These are phyloP conservation scores for Poeciliopsis presidionis DNA, from an alignment of 2,797 vertebrate genomes.

Conservation along the genomic window DNA sequence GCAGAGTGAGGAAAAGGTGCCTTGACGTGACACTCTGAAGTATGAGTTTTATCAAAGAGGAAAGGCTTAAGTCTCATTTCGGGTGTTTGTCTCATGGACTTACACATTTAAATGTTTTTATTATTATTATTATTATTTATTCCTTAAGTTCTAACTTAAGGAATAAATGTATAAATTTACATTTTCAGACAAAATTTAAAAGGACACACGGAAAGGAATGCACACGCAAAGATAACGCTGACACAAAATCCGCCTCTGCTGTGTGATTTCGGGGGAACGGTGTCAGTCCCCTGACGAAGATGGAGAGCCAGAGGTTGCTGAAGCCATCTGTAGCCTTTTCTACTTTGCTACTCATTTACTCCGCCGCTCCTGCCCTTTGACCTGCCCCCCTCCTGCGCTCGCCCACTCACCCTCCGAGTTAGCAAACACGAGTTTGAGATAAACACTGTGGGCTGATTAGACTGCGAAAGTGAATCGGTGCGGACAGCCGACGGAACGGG, in stretches of 20 bases:
- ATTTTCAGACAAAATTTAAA: neutral
- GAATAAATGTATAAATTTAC: neutral
- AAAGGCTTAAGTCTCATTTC: neutral
- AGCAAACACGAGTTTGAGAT: slow-evolving; percentile 25
- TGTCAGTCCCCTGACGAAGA: slow-evolving; percentile 35
- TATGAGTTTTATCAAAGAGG: neutral
- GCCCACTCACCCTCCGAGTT: slow-evolving; percentile 21
- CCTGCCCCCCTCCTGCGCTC: neutral
- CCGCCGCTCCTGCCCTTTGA: slow-evolving; percentile 47
- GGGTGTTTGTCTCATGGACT: neutral
- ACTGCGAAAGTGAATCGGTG: slow-evolving; percentile 55
- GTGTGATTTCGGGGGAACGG: slow-evolving; percentile 10
- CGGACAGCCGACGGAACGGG: slow-evolving; percentile 34
- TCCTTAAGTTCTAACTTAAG: neutral
- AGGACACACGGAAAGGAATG: neutral
- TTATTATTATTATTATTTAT: too few relatives aligned
- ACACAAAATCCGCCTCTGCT: neutral
- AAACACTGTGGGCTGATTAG: slow-evolving; percentile 43
- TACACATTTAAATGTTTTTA: neutral
- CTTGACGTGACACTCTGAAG: neutral
- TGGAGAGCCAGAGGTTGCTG: slow-evolving; percentile 29
- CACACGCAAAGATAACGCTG: neutral
- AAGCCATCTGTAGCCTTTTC: slow-evolving; percentile 47
- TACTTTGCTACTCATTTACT: slow-evolving; percentile 40
- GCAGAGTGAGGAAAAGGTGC: neutral